Conservation (phyloP, 1,140 invertebrate species). For the Aethina tumida region DNA sequence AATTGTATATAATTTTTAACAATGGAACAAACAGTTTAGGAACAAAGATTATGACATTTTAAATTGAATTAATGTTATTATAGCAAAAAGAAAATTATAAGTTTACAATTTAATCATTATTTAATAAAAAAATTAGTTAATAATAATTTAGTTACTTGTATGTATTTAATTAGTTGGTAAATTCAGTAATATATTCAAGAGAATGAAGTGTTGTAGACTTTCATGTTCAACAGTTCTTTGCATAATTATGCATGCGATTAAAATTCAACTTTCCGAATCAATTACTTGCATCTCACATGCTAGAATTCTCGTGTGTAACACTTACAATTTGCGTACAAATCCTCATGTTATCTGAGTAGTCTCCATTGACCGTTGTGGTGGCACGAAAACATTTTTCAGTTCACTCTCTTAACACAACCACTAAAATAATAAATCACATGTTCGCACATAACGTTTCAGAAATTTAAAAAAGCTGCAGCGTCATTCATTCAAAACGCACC, state of each 20-base stretch:
- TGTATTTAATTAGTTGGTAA: not conserved
- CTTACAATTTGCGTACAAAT: constrained; percentile 25
- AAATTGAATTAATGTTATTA: too few species aligned
- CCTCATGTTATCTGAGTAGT: constrained; percentile 28
- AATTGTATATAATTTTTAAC: too few species aligned
- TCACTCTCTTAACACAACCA: constrained; percentile 6
- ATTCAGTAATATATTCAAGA: not conserved
- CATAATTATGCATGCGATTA: constrained; percentile 1
- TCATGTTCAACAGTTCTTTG: not conserved
- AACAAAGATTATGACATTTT: too few species aligned
- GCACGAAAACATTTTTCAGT: constrained; percentile 10
- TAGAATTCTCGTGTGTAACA: constrained; percentile 5
- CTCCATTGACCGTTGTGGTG: constrained; percentile 13
- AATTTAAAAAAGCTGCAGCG: not conserved
- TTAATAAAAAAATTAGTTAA: too few species aligned
- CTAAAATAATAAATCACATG: constrained; percentile 6
- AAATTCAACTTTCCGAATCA: not conserved
- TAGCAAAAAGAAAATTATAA: too few species aligned
- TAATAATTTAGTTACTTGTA: not conserved
- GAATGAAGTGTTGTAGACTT: not conserved
- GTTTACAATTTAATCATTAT: too few species aligned
- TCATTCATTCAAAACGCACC: not conserved
- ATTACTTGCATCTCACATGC: constrained; percentile 1
- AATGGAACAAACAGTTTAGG: too few species aligned
- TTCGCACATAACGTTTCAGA: constrained; percentile 9